Percentiles rank a stretch among this genome's conserved stretches.
Conservation (phyloP, 2,797 vertebrate species). For the Tympanoctomys barrerae region DNA sequence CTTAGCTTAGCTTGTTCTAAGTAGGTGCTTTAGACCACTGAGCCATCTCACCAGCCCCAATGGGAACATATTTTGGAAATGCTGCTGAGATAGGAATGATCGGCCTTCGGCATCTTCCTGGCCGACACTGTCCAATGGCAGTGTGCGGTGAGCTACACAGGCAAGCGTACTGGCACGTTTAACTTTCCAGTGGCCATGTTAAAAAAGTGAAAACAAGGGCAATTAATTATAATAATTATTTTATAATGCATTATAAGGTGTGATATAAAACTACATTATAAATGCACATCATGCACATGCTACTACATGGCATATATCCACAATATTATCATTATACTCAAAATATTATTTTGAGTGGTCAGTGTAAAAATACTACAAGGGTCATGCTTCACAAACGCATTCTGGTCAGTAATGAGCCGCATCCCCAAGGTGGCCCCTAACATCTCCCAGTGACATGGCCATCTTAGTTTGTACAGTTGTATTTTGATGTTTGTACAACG, state of each 20-base stretch:
- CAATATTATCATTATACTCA: not conserved
- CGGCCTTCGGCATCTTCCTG: fast-evolving
- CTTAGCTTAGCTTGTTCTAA: too few species aligned
- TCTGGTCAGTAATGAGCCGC: too few species aligned
- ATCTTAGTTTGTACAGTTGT: not conserved
- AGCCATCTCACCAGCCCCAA: too few species aligned
- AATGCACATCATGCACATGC: too few species aligned
- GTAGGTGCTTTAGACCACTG: too few species aligned
- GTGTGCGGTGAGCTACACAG: fast-evolving
- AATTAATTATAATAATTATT: not conserved
- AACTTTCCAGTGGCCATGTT: not conserved
- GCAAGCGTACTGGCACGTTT: not conserved
- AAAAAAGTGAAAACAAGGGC: not conserved
- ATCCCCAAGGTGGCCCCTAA: too few species aligned
- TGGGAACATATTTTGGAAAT: not conserved
- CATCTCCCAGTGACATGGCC: not conserved
- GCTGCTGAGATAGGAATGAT: fast-evolving
- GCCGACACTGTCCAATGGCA: fast-evolving
- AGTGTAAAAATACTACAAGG: not conserved
- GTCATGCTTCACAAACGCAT: not conserved
- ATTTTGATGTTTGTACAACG: too few species aligned
- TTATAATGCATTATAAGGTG: not conserved
- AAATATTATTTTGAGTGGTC: not conserved
- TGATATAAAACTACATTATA: not conserved
- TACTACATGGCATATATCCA: not conserved